Conservation (phyloP, 2,888 invertebrate species). For the Plemyria rubiginata region DNA sequence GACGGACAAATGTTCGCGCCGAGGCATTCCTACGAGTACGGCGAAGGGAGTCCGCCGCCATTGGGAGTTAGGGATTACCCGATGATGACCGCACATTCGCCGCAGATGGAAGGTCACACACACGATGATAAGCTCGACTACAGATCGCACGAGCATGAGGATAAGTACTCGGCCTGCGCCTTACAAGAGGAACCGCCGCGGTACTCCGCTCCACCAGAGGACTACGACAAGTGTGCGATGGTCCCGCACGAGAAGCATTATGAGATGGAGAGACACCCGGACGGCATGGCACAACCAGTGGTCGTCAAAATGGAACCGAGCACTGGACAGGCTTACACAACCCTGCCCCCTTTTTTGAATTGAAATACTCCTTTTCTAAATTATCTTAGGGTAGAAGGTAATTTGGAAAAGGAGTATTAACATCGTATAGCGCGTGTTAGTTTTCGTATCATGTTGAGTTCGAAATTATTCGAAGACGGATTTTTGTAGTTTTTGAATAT, state of each 20-base stretch:
- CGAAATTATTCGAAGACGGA: neutral
- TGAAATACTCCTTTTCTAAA: slow-evolving; percentile 87
- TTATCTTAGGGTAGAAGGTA: slow-evolving; percentile 70
- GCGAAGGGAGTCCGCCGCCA: slow-evolving; percentile 87
- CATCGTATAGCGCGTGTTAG: slow-evolving; percentile 25
- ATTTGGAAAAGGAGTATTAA: slow-evolving; percentile 83
- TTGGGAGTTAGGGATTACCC: slow-evolving; percentile 87
- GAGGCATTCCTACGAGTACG: slow-evolving; percentile 86
- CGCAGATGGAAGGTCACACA: slow-evolving; percentile 82
- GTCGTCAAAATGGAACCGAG: slow-evolving; percentile 86
- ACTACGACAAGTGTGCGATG: slow-evolving; percentile 86
- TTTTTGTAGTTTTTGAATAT: slow-evolving; percentile 37
- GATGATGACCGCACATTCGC: slow-evolving; percentile 87
- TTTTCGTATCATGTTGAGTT: neutral
- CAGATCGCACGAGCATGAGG: slow-evolving; percentile 75
- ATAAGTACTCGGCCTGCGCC: slow-evolving; percentile 77
- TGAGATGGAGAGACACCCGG: slow-evolving; percentile 75
- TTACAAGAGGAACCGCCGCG: slow-evolving; percentile 81
- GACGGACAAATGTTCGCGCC: slow-evolving; percentile 90
- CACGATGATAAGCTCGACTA: slow-evolving; percentile 81
- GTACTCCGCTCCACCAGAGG: slow-evolving; percentile 84
- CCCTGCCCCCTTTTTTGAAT: slow-evolving; percentile 92
- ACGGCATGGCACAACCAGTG: slow-evolving; percentile 69
- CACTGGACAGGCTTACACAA: slow-evolving; percentile 86
- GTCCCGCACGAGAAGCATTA: slow-evolving; percentile 79